Evolutionary conservation across 92 coral and sea anemone species (phyloP).

Genomic region (Porites cylindrica): DNA sequence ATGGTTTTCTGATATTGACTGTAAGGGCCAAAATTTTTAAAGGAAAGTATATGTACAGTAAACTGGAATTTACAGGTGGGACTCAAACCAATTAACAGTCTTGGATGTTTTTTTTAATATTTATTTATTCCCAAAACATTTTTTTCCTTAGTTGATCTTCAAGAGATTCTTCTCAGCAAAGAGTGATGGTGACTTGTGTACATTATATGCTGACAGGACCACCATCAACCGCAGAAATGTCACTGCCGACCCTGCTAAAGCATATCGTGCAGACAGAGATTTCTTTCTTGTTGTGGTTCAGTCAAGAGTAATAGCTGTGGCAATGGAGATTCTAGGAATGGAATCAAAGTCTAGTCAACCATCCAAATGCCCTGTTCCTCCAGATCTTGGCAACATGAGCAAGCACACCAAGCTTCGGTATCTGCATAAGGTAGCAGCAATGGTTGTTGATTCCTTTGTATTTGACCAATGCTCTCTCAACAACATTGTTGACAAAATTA

Average conservation of each 20-base stretch:
- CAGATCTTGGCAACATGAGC: background rate
- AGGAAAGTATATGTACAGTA: too few species aligned
- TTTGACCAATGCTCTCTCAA: constrained; percentile 18
- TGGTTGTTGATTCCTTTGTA: constrained; percentile 37
- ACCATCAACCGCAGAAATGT: constrained; percentile 56
- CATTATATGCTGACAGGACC: constrained; percentile 53
- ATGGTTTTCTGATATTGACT: too few species aligned
- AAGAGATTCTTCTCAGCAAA: constrained; percentile 35
- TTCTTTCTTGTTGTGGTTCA: constrained; percentile 36
- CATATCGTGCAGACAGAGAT: constrained; percentile 54
- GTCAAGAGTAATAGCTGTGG: constrained; percentile 42
- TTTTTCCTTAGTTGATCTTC: constrained; percentile 33
- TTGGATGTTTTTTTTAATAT: too few species aligned
- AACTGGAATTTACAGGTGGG: too few species aligned
- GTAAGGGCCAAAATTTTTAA: too few species aligned
- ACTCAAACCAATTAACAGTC: too few species aligned
- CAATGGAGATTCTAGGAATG: constrained; percentile 36
- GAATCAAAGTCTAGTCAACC: constrained; percentile 24
- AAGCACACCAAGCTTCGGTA: constrained; percentile 1
- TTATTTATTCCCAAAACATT: background rate
- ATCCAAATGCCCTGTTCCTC: constrained; percentile 26
- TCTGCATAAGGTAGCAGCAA: constrained; percentile 52
- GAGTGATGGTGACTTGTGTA: constrained; percentile 41
- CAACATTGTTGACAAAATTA: constrained; percentile 3
- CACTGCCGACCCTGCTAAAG: constrained; percentile 47